These are phyloP conservation scores for Pelmatolapia mariae DNA, from an alignment of 2,113 vertebrate genomes.

Conservation along the genomic window DNA sequence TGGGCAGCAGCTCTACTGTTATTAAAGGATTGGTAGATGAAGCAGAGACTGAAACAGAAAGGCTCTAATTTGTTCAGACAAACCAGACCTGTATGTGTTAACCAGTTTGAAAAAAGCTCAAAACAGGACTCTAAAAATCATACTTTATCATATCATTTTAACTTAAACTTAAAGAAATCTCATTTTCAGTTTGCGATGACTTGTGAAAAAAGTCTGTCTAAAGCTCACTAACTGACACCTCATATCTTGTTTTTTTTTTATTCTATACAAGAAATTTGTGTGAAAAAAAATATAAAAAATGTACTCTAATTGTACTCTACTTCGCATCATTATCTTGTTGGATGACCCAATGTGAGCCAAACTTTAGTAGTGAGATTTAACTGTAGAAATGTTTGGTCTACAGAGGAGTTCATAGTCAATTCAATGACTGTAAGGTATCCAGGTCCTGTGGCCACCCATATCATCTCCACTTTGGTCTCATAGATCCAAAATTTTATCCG, in stretches of 20 bases:
- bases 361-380: background rate
- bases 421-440: background rate
- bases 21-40: constrained; percentile 32
- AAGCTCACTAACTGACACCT: background rate
- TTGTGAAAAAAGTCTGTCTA: background rate
- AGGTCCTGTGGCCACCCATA: background rate
- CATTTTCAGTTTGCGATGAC: background rate
- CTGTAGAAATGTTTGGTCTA: background rate
- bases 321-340: background rate
- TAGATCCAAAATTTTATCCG: background rate
- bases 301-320: background rate
- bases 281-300: background rate
- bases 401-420: background rate
- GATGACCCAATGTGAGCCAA: background rate
- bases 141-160: background rate
- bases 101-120: background rate
- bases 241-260: background rate
- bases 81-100: background rate
- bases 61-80: constrained; percentile 1
- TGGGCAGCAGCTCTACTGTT: constrained; percentile 58
- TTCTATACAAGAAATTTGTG: background rate
- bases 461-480: background rate
- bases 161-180: background rate
- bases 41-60: constrained; percentile 9
- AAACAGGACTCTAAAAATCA: background rate